Evolutionary conservation across 2,888 invertebrate species (phyloP), one percentile per base, ranked within the genome.

Genomic region (Protodeltote pygarga): DNA sequence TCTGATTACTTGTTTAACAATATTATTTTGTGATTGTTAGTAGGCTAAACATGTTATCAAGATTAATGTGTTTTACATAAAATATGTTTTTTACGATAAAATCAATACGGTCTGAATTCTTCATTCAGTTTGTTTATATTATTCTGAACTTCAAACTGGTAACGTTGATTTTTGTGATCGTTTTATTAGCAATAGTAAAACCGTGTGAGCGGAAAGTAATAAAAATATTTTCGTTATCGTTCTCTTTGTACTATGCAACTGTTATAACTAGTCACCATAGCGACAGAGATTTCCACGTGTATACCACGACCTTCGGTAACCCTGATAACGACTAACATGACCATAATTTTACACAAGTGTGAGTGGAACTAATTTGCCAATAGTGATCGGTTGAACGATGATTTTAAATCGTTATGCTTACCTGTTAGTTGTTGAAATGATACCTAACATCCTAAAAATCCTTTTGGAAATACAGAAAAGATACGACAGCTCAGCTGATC

Each of bases 251-350:
- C 60, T 61, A 63, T 61, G 62, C 60, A 63, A 53, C 51, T 64
- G 59, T 39, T 41, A 45, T 61, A 59, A 46, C 32, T 49, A 49
- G 77, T 80, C 58, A 51, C 79, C 69, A 78, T 81, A 71, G 79
- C 41, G 70, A 80, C 79, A 38, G 49, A 21, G 41, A 46, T 42
- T 44, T 63, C 47, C 61, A 58, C 63, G 72, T 64, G 71, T 68
- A 65, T 48, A 41, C 31, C 41, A 28, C 50, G 53, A 52, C 58
- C 64, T 71, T 71, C 67, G 45, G 23, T 25, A 44, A 21, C 33
- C 20, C 21, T 63, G 70, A 68, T 73, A 70, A 73, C 57, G 35
- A 40, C 21, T 50, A 42, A 45, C 53, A 47, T 41, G 13, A 28
- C 25, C 25, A 47, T 50, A 50, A 55, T 57, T 51, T 38, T 23